Conservation (phyloP, 2,888 invertebrate genomes). For the Spicauda simplicius region DNA sequence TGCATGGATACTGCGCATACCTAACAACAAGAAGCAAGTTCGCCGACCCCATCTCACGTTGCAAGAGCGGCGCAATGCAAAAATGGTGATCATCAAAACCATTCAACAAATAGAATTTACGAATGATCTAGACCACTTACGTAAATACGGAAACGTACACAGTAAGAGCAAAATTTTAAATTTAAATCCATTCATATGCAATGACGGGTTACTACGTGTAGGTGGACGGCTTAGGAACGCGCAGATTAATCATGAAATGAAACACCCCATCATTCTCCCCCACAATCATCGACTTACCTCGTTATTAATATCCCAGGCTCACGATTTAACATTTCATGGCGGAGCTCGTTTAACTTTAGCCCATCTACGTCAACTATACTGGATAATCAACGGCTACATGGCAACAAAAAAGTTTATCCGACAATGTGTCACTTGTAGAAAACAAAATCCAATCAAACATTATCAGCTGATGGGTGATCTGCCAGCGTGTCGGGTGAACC, state of each 20-base stretch:
- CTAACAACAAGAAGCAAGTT: not conserved
- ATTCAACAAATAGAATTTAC: not conserved
- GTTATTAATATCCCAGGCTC: constrained; percentile 40
- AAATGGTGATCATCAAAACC: constrained; percentile 10
- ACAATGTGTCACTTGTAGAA: constrained; percentile 37
- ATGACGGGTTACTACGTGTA: constrained; percentile 29
- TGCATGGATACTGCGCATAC: constrained; percentile 36
- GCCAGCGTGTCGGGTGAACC: constrained; percentile 37
- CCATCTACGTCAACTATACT: constrained; percentile 38
- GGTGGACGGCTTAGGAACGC: constrained; percentile 36
- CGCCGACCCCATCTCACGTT: constrained; percentile 12
- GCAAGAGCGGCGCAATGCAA: constrained; percentile 5
- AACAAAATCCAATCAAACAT: constrained; percentile 29
- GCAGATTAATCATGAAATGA: not conserved
- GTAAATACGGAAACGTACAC: not conserved
- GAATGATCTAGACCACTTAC: no score
- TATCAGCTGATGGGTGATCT: constrained; percentile 43
- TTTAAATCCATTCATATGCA: constrained; percentile 34
- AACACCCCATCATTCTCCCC: constrained; percentile 37
- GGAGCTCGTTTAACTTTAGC: constrained; percentile 38
- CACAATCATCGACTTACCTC: constrained; percentile 33
- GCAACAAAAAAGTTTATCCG: constrained; percentile 33
- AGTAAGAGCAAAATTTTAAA: constrained; percentile 32
- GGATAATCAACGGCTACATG: constrained; percentile 39
- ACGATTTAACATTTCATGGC: constrained; percentile 42